Evolutionary conservation across 2,888 invertebrate species (phyloP).

Genomic region (Anthoptus insignis): DNA sequence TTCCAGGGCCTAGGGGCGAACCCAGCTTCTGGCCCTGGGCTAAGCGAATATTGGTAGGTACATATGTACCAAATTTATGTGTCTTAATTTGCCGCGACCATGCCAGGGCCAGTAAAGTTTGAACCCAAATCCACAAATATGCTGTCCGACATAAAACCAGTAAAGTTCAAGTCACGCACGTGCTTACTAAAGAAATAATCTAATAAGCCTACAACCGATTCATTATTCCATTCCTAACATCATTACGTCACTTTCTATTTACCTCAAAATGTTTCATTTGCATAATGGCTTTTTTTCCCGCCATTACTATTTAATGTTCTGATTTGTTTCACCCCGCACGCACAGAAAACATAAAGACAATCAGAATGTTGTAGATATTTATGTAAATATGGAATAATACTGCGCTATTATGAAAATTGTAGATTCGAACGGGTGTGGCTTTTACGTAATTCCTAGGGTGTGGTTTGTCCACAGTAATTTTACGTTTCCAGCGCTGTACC

Average conservation of each 20-base stretch:
- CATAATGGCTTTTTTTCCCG: constrained; percentile 86
- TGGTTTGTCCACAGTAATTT: constrained; percentile 59
- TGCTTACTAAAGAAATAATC: constrained; percentile 57
- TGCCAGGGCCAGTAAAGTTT: no score
- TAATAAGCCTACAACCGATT: constrained; percentile 76
- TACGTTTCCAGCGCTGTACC: constrained; percentile 31
- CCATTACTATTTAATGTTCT: constrained; percentile 85
- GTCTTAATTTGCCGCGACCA: no score
- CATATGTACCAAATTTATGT: no score
- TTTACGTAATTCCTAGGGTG: constrained; percentile 76
- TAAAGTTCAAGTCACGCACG: constrained; percentile 60
- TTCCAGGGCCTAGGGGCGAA: no score
- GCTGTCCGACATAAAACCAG: no score
- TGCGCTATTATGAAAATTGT: constrained; percentile 77
- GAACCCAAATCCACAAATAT: no score
- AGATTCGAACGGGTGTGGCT: constrained; percentile 72
- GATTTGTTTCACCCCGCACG: constrained; percentile 83
- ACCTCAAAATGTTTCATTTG: constrained; percentile 86
- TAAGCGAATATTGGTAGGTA: no score
- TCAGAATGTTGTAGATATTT: constrained; percentile 82
- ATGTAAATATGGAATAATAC: constrained; percentile 84
- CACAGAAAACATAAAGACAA: constrained; percentile 85
- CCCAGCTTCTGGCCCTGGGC: no score
- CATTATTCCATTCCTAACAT: constrained; percentile 78
- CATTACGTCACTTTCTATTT: constrained; percentile 84